Conservation (phyloP, 2,113 vertebrate genomes). For the Ovibos moschatus region DNA sequence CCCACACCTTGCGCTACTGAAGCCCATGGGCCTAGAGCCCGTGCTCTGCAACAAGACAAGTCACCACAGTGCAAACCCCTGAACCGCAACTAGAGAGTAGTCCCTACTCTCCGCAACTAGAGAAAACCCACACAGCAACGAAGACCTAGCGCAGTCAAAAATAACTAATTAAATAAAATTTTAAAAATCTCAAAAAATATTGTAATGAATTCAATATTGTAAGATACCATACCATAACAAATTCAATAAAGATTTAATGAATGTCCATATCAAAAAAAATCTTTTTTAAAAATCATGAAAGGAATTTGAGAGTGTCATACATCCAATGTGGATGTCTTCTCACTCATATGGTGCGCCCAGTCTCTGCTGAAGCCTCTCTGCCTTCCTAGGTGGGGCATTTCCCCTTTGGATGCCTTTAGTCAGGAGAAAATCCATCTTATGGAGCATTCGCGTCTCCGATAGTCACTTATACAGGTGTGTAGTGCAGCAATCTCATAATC, state of each 20-base stretch:
- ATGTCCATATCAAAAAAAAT: neutral
- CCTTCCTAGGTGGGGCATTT: neutral
- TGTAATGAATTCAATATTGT: neutral
- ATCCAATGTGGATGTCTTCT: neutral
- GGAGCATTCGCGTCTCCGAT: rapidly evolving
- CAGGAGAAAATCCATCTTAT: neutral
- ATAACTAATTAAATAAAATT: neutral
- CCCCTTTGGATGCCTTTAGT: neutral
- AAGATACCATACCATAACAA: neutral
- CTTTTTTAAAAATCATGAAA: neutral
- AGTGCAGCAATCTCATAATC: neutral
- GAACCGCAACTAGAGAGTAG: neutral
- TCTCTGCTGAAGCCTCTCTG: neutral
- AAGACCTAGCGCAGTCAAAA: neutral
- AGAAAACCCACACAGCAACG: neutral
- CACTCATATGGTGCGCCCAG: neutral
- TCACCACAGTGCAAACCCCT: neutral
- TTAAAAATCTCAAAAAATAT: neutral
- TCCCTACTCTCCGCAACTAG: neutral
- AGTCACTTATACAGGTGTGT: neutral
- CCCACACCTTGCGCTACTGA: neutral
- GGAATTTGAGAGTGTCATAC: neutral
- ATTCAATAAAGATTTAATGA: neutral
- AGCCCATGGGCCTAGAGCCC: neutral
- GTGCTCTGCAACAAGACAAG: neutral